phyloP scores from a whole-genome alignment of 1,140 invertebrate genomes.

The Chrysopa pallens region DNA sequence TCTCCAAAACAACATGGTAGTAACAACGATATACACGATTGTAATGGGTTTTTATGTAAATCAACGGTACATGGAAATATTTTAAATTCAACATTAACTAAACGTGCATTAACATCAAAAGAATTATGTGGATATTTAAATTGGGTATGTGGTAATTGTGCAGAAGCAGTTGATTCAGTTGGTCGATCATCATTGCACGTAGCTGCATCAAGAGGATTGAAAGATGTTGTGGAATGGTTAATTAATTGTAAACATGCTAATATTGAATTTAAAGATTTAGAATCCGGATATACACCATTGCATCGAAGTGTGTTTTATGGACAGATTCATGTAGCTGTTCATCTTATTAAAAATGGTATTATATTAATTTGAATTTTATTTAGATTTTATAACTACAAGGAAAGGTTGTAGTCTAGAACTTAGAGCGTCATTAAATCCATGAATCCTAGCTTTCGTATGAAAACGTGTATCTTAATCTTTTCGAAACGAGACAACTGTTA shows the following conservation, averaged over 20 bases:
- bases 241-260: slow-evolving; percentile 34
- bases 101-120: slow-evolving; percentile 30
- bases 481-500: too few relatives aligned
- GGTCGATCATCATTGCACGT: slow-evolving; percentile 49
- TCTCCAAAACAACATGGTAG: too few relatives aligned
- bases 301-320: slow-evolving; percentile 62
- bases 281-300: slow-evolving; percentile 57
- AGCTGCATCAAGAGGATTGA: slow-evolving; percentile 44
- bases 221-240: slow-evolving; percentile 45
- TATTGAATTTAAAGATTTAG: slow-evolving; percentile 40
- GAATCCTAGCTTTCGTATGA: too few relatives aligned
- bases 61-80: slow-evolving; percentile 38
- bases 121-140: slow-evolving; percentile 34
- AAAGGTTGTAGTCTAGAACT: too few relatives aligned
- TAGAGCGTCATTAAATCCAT: too few relatives aligned
- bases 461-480: too few relatives aligned
- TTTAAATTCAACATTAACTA: slow-evolving; percentile 37
- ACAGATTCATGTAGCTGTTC: slow-evolving; percentile 42
- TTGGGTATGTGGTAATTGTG: slow-evolving; percentile 36
- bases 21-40: too few relatives aligned
- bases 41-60: slow-evolving; percentile 20
- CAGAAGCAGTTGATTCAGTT: slow-evolving; percentile 29
- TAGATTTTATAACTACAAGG: too few relatives aligned
- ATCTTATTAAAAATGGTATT: slow-evolving; percentile 36
- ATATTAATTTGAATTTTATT: too few relatives aligned